Percentiles rank a stretch among this genome's conserved stretches.
phyloP scores from a whole-genome alignment of 2,888 invertebrate species.

The Cosmia pyralina region DNA sequence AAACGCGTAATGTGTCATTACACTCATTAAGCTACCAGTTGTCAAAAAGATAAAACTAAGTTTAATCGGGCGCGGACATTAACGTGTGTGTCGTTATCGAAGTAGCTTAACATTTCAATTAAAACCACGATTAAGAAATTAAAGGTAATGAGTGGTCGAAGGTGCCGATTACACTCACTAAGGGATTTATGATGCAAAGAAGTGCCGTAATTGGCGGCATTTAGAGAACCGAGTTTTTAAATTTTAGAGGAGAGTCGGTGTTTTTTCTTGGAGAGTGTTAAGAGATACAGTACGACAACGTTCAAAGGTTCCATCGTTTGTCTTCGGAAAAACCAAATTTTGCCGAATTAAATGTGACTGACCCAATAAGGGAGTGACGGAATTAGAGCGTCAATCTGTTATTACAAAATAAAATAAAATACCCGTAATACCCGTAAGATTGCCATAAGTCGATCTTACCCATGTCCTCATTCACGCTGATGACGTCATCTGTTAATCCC shows the following conservation, averaged over 20 bases:
- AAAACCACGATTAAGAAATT: conserved; percentile 86
- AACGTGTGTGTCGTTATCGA: conserved; percentile 80
- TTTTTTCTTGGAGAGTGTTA: conserved; percentile 16
- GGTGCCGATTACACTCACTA: conserved; percentile 77
- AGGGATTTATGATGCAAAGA: conserved; percentile 75
- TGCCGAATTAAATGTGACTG: no score
- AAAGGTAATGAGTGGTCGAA: conserved; percentile 82
- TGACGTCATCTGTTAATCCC: not conserved
- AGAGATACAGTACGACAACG: conserved; percentile 1
- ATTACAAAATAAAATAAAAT: no score
- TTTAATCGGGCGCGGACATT: conserved; percentile 78
- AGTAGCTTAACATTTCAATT: conserved; percentile 87
- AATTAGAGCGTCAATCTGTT: no score
- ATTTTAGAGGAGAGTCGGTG: conserved; percentile 38
- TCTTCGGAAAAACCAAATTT: no score
- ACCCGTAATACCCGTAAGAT: no score
- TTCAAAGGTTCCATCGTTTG: no score
- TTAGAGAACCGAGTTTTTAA: conserved; percentile 62
- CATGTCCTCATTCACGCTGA: not conserved
- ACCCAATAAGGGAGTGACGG: no score
- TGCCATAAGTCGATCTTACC: not conserved
- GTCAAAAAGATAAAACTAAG: conserved; percentile 73
- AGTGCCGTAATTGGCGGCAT: conserved; percentile 76
- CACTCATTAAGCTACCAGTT: conserved; percentile 71
- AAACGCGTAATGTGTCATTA: conserved; percentile 66